Evolutionary conservation across 2,888 invertebrate species (phyloP).

Genomic region (Hypena proboscidalis): DNA sequence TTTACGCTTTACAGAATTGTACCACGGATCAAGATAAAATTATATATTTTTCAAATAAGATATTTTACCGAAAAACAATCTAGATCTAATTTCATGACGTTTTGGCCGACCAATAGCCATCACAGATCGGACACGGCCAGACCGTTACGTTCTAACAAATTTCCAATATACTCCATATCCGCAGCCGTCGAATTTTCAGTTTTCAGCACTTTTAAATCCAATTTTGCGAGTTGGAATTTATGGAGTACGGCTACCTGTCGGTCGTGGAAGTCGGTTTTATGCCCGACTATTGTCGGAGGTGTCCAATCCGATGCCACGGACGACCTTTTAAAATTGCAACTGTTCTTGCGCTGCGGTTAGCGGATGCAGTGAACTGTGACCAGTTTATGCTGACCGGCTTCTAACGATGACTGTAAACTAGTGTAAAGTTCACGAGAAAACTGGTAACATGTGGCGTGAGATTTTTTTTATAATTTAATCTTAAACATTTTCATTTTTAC

Average conservation of each 20-base stretch:
- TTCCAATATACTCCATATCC: slow-evolving; percentile 27
- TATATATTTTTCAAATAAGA: slow-evolving; percentile 24
- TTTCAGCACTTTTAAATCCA: slow-evolving; percentile 55
- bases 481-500: no score
- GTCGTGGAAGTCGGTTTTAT: slow-evolving; percentile 23
- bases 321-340: slow-evolving; percentile 5
- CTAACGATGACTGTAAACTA: no score
- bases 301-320: slow-evolving; percentile 5
- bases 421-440: no score
- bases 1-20: no score
- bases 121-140: slow-evolving; percentile 12
- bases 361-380: not conserved
- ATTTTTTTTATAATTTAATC: no score
- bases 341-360: not conserved
- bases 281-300: slow-evolving; percentile 22
- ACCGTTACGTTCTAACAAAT: slow-evolving; percentile 21
- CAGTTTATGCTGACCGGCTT: no score
- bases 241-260: slow-evolving; percentile 39
- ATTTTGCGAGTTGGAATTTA: slow-evolving; percentile 47
- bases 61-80: no score
- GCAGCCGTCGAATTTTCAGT: slow-evolving; percentile 30
- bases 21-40: no score
- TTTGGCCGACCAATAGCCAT: slow-evolving; percentile 3
- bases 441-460: no score
- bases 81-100: slow-evolving; percentile 1